These are phyloP conservation scores for Etheostoma cragini DNA, from an alignment of 2,113 vertebrate species.

Conservation along the genomic window DNA sequence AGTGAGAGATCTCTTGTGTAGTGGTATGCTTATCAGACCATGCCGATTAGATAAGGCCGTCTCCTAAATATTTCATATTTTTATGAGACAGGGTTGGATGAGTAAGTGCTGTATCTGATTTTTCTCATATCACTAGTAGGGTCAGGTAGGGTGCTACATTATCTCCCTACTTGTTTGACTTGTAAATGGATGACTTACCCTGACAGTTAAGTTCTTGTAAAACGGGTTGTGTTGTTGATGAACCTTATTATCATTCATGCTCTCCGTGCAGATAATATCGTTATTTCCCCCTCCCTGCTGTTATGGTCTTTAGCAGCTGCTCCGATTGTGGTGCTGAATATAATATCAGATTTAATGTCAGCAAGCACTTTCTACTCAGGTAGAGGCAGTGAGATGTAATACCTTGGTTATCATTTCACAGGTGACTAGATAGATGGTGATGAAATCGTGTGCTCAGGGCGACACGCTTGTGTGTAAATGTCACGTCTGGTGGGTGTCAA, in stretches of 20 bases:
- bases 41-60: neutral
- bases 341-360: neutral
- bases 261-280: neutral
- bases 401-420: neutral
- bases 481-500: neutral
- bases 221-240: neutral
- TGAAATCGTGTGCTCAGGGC: too few species aligned
- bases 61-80: neutral
- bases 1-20: neutral
- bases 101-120: neutral
- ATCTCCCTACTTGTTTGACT: neutral
- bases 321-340: neutral
- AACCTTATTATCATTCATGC: neutral
- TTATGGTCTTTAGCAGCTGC: neutral
- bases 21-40: neutral
- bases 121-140: neutral
- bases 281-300: constrained; percentile 2
- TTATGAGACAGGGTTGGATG: neutral
- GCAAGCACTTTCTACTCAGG: neutral
- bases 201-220: neutral
- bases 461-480: neutral
- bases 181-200: neutral
- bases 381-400: neutral
- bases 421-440: neutral
- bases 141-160: neutral